Evolutionary conservation across 2,888 invertebrate species (phyloP), one percentile per base, ranked within the genome.

Genomic region (Drosophila macrothrix): DNA sequence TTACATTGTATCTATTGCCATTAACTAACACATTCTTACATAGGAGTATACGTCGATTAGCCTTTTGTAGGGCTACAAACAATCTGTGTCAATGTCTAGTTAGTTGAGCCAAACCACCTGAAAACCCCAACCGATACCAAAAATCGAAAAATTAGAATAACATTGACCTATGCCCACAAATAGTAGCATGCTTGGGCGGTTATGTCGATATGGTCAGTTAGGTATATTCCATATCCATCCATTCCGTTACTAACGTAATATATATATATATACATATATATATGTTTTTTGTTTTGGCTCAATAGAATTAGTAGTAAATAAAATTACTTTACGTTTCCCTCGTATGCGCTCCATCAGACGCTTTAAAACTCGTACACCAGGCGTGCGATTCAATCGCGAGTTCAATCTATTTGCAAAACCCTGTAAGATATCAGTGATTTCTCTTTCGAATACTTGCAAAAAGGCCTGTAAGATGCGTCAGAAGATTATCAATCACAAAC

Each of bases 251-350:
- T 25, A 46, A 25, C 14, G 7, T 25, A 16, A 25, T 46, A 46
- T 4, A 1, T 53, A 28, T n/a, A 10, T 16, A 10, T 33, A 22
- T 37, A n/a, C n/a, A n/a, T n/a, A n/a, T n/a, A 31, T n/a, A n/a
- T 46, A 19, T 46, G 5, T 9, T 4, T 37, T 31, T 46, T 22
- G 16, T n/a, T 29, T 56, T 65, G 71, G 62, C 76, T 82, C 72
- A 67, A 54, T 89, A 84, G 78, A 90, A 90, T 84, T 84, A 90
- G 90, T 88, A 88, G 91, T 89, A 78, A 88, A 91, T 88, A 93
- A 93, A 93, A 92, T 93, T 93, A 93, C 93, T 93, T 93, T 93
- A 92, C 93, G 93, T 93, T 93, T 93, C 92, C 93, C 93, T 83
- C 93, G 93, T 82, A 93, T 93, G 81, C 93, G 93, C 76, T 93